phyloP scores from a whole-genome alignment of 2,797 vertebrate genomes.

The Alectoris magna region DNA sequence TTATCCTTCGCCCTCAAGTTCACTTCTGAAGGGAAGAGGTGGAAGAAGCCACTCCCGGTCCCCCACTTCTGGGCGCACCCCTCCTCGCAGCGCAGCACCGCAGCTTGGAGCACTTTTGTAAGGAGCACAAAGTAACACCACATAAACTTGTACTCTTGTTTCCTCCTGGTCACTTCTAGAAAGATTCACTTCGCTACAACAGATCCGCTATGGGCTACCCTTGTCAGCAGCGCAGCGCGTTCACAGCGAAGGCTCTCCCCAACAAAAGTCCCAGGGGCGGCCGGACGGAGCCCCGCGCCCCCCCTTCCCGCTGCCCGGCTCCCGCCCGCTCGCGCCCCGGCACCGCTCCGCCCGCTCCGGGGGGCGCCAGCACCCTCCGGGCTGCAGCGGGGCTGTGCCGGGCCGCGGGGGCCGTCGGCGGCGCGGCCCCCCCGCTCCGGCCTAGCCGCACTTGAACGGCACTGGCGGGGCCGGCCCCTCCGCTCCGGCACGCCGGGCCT shows the following conservation, averaged over 20 bases:
- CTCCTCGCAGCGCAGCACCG: background rate
- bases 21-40: background rate
- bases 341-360: background rate
- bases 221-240: constrained; percentile 73
- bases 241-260: constrained; percentile 61
- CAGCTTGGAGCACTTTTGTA: constrained; percentile 61
- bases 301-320: background rate
- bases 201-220: constrained; percentile 74
- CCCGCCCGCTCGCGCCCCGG: background rate
- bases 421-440: constrained; percentile 44
- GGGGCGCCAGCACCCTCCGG: constrained; percentile 35
- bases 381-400: background rate
- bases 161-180: constrained; percentile 72
- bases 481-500: constrained; percentile 62
- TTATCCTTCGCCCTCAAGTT: constrained; percentile 17
- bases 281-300: background rate
- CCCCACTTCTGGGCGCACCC: background rate
- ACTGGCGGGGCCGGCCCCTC: constrained; percentile 53
- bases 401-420: background rate
- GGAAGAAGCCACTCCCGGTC: background rate
- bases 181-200: constrained; percentile 74
- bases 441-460: constrained; percentile 71
- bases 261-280: constrained; percentile 55
- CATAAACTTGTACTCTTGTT: constrained; percentile 65
- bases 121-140: constrained; percentile 67